Evolutionary conservation across 2,797 vertebrate genomes (phyloP).

Genomic region (Epinephelus malabaricus): DNA sequence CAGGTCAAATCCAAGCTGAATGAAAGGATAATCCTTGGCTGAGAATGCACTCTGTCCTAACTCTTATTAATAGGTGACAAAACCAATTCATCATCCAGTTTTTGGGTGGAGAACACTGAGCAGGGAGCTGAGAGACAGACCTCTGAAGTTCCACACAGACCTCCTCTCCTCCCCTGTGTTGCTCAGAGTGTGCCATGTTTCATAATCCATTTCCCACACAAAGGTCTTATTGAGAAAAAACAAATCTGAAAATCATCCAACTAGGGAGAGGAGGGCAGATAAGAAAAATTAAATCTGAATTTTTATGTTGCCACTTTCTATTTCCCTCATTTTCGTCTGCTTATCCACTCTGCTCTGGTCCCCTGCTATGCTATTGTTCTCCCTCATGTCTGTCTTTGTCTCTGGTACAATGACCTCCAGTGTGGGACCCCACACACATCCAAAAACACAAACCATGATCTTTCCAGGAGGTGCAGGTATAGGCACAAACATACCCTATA

Average conservation of each 20-base stretch:
- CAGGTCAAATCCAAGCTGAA: not conserved
- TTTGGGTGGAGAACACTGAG: not conserved
- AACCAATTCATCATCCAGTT: constrained; percentile 10
- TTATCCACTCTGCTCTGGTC: not conserved
- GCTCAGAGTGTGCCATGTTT: not conserved
- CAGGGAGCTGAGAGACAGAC: not conserved
- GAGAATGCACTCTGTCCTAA: not conserved
- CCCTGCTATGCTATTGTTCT: not conserved
- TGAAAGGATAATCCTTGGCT: not conserved
- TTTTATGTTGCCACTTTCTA: constrained; percentile 22
- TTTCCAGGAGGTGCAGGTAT: not conserved
- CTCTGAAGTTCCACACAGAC: constrained; percentile 4
- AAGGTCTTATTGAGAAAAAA: constrained; percentile 13
- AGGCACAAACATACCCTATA: not conserved
- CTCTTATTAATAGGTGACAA: constrained; percentile 3
- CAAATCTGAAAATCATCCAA: not conserved
- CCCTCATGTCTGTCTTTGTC: not conserved
- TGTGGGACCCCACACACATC: not conserved
- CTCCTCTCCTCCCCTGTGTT: not conserved
- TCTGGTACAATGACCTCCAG: constrained; percentile 20
- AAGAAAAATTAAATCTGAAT: constrained; percentile 9
- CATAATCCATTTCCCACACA: constrained; percentile 27
- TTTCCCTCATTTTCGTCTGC: constrained; percentile 10
- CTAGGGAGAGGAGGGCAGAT: not conserved
- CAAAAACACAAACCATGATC: constrained; percentile 11